A percentile compares a stretch with the other conserved stretches of the same genome.
These are phyloP conservation scores for Eilema sororculum DNA, from an alignment of 2,888 invertebrate species.

Conservation along the genomic window DNA sequence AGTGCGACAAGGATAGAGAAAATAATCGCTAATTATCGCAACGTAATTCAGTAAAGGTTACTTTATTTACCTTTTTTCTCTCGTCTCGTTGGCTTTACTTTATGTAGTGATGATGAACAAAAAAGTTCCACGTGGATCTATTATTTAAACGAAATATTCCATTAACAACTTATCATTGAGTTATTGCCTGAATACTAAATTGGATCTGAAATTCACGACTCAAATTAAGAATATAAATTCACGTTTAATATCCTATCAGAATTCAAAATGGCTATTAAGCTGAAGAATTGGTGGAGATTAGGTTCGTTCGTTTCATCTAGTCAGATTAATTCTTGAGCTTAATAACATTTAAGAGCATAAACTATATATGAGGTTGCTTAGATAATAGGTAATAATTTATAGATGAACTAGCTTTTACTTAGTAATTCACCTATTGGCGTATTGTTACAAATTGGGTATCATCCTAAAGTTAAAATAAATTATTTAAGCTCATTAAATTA, in stretches of 20 bases:
- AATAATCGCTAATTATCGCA: too few species aligned
- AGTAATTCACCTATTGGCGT: not conserved
- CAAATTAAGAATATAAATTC: not conserved
- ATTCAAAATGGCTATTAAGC: constrained; percentile 6
- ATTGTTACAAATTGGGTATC: too few species aligned
- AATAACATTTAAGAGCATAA: constrained; percentile 2
- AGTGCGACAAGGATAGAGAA: too few species aligned
- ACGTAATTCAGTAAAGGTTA: too few species aligned
- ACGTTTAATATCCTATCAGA: not conserved
- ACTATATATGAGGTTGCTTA: constrained; percentile 1
- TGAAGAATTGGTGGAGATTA: not conserved
- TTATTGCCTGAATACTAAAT: not conserved
- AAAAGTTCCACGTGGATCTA: too few species aligned
- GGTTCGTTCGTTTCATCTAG: constrained; percentile 16
- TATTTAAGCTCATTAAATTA: too few species aligned
- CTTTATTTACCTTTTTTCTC: too few species aligned
- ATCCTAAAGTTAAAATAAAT: too few species aligned
- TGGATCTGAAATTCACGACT: not conserved
- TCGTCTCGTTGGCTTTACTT: too few species aligned
- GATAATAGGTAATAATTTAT: not conserved
- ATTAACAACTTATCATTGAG: not conserved
- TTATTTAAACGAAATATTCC: too few species aligned
- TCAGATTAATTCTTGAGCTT: not conserved
- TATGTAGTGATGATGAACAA: too few species aligned
- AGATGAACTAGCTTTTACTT: not conserved